These are phyloP conservation scores for Promerops cafer DNA, from an alignment of 2,113 vertebrate species.

Conservation along the genomic window DNA sequence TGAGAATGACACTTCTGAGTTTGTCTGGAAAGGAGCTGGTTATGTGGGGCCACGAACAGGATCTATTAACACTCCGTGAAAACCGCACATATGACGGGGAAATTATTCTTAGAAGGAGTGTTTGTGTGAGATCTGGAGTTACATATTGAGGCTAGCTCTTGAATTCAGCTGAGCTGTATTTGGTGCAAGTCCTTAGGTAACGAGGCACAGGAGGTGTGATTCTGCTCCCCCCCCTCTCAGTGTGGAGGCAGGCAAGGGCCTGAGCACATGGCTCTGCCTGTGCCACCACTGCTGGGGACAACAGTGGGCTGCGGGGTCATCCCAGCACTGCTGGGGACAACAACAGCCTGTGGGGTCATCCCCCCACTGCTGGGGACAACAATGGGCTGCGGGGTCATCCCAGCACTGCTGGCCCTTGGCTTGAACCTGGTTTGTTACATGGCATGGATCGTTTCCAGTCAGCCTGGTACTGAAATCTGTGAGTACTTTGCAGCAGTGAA, in stretches of 20 bases:
- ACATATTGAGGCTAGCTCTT: background rate
- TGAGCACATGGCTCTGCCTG: rapidly evolving
- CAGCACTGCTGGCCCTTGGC: background rate
- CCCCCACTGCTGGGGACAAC: background rate
- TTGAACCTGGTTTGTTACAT: rapidly evolving
- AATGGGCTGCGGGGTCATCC: background rate
- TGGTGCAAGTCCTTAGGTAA: background rate
- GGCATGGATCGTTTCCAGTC: rapidly evolving
- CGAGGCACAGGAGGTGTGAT: background rate
- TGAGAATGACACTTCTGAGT: background rate
- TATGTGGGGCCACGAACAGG: background rate
- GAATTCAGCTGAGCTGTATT: background rate
- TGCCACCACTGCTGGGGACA: background rate
- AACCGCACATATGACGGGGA: background rate
- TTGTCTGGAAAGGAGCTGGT: background rate
- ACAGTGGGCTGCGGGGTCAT: background rate
- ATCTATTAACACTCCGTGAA: background rate
- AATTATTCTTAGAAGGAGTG: slow-evolving; percentile 7
- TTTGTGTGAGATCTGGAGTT: background rate
- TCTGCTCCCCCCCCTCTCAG: background rate
- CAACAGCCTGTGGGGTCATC: background rate
- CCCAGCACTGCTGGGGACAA: background rate
- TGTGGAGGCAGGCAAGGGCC: background rate
- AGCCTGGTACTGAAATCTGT: background rate
- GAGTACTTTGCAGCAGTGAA: background rate